Evolutionary conservation across 1,140 invertebrate species (phyloP), one percentile per base, ranked within the genome.

Genomic region (Drosophila prosaltans): DNA sequence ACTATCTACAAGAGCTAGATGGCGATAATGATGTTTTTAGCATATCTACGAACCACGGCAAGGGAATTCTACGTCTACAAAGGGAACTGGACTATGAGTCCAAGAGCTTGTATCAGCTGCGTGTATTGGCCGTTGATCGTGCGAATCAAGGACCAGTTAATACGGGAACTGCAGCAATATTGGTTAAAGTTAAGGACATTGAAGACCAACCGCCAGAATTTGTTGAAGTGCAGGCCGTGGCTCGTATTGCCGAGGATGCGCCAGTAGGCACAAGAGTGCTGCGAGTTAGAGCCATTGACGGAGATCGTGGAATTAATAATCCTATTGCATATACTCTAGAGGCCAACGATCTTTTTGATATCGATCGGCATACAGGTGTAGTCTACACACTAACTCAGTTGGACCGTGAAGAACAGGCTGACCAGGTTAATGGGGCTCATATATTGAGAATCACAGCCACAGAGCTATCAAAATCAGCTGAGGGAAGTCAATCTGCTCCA

Each of bases 121-220:
- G 96, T 78, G 94, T 98, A 8, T 91, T 98, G 68, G 97, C 97
- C 1, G 94, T 97, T 0, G 97, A 98, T 92, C 94, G 97, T 28
- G 96, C 97, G 0, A 97, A 96, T 93, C 94, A 97, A 61, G 92
- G 78, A 9, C 80, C 94, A 77, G 92, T 95, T 24, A 97, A 97
- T 81, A 98, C 97, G 1, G 97, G 96, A 24, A 97, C 97, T 1
- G 97, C 97, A 0, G 96, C 96, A 30, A 95, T 98, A 74, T 92
- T 98, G 71, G 94, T 98, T 0, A 97, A 98, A 93, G 95, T 98
- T 2, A 94, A 95, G 86, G 97, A 98, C 93, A 95, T 97, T 21
- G 97, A 98, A 93, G 97, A 98, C 91, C 96, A 97, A 89, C 96
- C 96, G 2, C 97, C 97, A 0, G 97, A 98, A 92, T 98, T 98